Percentiles rank a stretch among this genome's conserved stretches.
phyloP scores from a whole-genome alignment of 2,797 vertebrate species.

The Gallinago nigripennis region DNA sequence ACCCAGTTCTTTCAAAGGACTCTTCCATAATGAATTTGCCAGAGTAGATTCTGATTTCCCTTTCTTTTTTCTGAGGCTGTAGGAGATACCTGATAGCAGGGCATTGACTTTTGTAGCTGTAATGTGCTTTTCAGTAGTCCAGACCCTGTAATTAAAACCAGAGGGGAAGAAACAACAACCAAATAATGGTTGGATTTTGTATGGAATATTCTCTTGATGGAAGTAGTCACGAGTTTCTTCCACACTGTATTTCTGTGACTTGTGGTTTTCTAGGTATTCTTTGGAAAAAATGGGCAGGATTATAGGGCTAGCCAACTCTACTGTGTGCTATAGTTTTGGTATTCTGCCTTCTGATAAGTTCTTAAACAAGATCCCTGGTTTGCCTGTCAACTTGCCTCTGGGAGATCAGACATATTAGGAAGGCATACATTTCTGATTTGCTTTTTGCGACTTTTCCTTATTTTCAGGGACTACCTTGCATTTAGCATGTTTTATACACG shows the following conservation, averaged over 20 bases:
- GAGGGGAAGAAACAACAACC: background rate
- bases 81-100: background rate
- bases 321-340: background rate
- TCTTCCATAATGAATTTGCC: background rate
- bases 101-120: background rate
- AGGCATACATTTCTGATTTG: background rate
- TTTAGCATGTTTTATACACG: background rate
- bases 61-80: background rate
- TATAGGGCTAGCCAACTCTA: background rate
- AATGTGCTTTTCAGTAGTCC: background rate
- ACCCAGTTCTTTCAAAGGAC: background rate
- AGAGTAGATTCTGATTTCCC: background rate
- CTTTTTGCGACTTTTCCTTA: background rate
- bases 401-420: background rate
- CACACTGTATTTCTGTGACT: background rate
- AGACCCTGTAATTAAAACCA: background rate
- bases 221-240: background rate
- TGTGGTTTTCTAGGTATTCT: background rate
- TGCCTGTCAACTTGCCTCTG: background rate
- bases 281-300: background rate
- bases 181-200: background rate
- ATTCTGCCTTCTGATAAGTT: background rate
- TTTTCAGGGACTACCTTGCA: background rate
- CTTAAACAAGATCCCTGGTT: background rate
- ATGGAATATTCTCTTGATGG: background rate